Evolutionary conservation across 2,888 invertebrate species (phyloP).

Genomic region (Drosophila picticornis): DNA sequence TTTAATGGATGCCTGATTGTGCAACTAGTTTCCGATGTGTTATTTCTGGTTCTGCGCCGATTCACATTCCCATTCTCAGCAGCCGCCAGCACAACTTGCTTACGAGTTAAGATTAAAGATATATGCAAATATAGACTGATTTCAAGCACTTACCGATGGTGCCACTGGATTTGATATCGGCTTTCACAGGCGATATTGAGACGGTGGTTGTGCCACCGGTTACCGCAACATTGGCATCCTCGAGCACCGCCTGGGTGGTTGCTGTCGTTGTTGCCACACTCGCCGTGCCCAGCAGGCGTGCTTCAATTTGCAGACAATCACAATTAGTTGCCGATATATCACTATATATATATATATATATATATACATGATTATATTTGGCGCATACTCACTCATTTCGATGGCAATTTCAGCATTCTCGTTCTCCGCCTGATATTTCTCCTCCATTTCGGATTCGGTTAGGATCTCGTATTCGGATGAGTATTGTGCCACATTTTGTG

Average conservation of each 20-base stretch:
- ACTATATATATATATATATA: background rate
- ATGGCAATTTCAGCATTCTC: conserved; percentile 84
- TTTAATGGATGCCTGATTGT: background rate
- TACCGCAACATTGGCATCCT: conserved; percentile 56
- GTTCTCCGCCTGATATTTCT: conserved; percentile 81
- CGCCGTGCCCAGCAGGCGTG: conserved; percentile 78
- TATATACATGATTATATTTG: background rate
- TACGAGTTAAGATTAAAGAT: background rate
- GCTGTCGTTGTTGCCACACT: conserved; percentile 56
- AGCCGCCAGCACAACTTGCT: background rate
- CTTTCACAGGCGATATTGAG: conserved; percentile 73
- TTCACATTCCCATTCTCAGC: background rate
- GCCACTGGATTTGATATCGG: conserved; percentile 75
- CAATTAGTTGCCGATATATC: background rate
- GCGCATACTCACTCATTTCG: conserved; percentile 81
- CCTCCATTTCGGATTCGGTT: conserved; percentile 85
- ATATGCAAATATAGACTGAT: background rate
- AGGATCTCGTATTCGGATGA: conserved; percentile 85
- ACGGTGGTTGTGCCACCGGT: conserved; percentile 53
- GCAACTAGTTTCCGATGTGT: background rate
- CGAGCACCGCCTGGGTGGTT: conserved; percentile 71
- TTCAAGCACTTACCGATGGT: conserved; percentile 69
- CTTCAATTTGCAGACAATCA: conserved; percentile 49
- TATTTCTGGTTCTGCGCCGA: background rate
- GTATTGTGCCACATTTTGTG: conserved; percentile 83